Percentiles rank a stretch among this genome's conserved stretches.
phyloP scores from a whole-genome alignment of 2,797 vertebrate species.

The Aeoliscus strigatus region DNA sequence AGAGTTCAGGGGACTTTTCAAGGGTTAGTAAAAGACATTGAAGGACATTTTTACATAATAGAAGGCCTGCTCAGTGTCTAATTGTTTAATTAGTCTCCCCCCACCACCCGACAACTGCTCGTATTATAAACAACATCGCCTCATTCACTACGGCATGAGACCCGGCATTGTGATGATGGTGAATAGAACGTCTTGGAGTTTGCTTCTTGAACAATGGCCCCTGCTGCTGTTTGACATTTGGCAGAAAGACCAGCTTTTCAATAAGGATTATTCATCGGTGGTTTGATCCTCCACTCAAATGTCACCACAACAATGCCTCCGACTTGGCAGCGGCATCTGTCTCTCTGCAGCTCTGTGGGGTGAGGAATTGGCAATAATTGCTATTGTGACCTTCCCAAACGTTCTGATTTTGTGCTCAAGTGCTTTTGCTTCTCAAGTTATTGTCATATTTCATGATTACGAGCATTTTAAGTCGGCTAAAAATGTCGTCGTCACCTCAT shows the following conservation, averaged over 20 bases:
- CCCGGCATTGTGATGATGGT: slow-evolving; percentile 25
- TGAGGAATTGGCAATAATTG: slow-evolving; percentile 52
- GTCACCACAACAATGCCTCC: slow-evolving; percentile 61
- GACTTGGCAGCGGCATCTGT: slow-evolving; percentile 49
- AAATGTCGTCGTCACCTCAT: no score
- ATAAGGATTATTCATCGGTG: slow-evolving; percentile 65
- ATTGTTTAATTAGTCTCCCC: no score
- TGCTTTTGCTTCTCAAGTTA: slow-evolving; percentile 20
- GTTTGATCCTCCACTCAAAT: slow-evolving; percentile 66
- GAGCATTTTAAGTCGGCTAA: slow-evolving; percentile 13
- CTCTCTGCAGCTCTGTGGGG: slow-evolving; percentile 46
- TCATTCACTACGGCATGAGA: slow-evolving; percentile 13
- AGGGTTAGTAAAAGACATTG: no score
- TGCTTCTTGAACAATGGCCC: slow-evolving; percentile 46
- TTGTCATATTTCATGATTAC: slow-evolving; percentile 4
- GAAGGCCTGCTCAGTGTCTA: no score
- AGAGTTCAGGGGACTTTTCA: no score
- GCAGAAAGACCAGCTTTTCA: slow-evolving; percentile 63
- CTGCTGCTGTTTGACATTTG: slow-evolving; percentile 69
- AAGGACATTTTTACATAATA: no score
- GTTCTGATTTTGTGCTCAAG: slow-evolving; percentile 28
- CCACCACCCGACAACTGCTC: background rate
- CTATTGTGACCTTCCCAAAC: slow-evolving; percentile 41
- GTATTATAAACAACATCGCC: slow-evolving; percentile 6
- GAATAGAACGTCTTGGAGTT: slow-evolving; percentile 45